Percentiles rank a stretch among this genome's conserved stretches.
These are phyloP conservation scores for Drosophila lowei DNA, from an alignment of 1,140 invertebrate species.

Conservation along the genomic window DNA sequence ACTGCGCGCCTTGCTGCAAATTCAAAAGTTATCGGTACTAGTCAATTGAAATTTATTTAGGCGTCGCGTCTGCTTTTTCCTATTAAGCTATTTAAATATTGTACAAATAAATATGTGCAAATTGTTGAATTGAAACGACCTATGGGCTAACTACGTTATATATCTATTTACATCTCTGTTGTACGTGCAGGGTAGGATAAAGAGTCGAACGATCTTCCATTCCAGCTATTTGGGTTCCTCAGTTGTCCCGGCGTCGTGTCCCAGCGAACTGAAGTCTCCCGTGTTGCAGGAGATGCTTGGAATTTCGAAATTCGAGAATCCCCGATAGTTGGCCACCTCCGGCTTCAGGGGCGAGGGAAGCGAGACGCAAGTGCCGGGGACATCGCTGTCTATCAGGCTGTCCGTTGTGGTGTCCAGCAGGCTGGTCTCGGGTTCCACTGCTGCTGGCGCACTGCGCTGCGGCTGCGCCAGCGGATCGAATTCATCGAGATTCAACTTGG, in stretches of 20 bases:
- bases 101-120: constrained; percentile 65
- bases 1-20: no score
- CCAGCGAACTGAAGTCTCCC: constrained; percentile 84
- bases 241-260: constrained; percentile 25
- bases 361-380: constrained; percentile 84
- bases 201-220: not conserved
- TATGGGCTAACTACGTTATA: constrained; percentile 33
- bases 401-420: constrained; percentile 51
- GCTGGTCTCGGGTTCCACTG: constrained; percentile 18
- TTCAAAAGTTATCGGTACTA: no score
- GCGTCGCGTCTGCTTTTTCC: constrained; percentile 9
- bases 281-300: constrained; percentile 90
- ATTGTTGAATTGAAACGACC: constrained; percentile 20
- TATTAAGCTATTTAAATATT: constrained; percentile 36
- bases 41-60: no score
- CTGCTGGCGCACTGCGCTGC: constrained; percentile 4
- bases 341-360: constrained; percentile 87
- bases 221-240: constrained; percentile 19
- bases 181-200: constrained; percentile 14
- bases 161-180: constrained; percentile 53
- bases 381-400: constrained; percentile 84
- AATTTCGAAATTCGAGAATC: constrained; percentile 88
- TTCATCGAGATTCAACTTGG: constrained; percentile 77
- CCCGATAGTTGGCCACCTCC: constrained; percentile 85
- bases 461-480: constrained; percentile 81